phyloP scores from a whole-genome alignment of 37 sponge, comb jelly and placozoan genomes.

The Spongilla lacustris region DNA sequence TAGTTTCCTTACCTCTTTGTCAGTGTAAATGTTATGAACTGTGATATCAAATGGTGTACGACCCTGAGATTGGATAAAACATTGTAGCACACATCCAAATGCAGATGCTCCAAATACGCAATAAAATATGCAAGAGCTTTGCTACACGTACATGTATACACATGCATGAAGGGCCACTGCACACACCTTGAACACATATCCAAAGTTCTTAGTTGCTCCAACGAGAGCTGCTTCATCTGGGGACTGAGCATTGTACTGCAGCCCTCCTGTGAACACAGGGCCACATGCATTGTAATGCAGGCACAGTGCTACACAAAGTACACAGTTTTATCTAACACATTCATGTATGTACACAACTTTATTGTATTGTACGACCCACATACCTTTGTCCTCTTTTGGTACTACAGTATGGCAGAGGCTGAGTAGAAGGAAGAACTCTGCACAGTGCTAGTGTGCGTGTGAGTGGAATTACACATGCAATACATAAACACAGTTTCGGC shows the following conservation, averaged over 20 bases:
- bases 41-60: slow-evolving; percentile 66
- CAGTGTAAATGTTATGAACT: slow-evolving; percentile 41
- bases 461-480: neutral
- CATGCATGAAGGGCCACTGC: no score
- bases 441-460: slow-evolving; percentile 38
- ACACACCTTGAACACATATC: slow-evolving; percentile 84
- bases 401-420: slow-evolving; percentile 96
- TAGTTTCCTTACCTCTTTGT: neutral
- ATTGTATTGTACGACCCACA: no score
- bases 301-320: neutral
- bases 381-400: slow-evolving; percentile 64
- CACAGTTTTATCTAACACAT: neutral
- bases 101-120: no score
- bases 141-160: neutral
- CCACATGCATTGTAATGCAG: neutral
- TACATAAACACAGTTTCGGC: neutral
- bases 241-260: slow-evolving; percentile 95
- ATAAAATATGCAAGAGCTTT: neutral
- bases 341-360: neutral
- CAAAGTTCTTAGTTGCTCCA: slow-evolving; percentile 95
- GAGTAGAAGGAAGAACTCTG: slow-evolving; percentile 84
- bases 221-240: slow-evolving; percentile 99
- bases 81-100: no score
- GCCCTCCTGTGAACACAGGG: slow-evolving; percentile 20
- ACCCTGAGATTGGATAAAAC: no score